phyloP scores from a whole-genome alignment of 2,888 invertebrate species.

The Deladenus siricidicola region DNA sequence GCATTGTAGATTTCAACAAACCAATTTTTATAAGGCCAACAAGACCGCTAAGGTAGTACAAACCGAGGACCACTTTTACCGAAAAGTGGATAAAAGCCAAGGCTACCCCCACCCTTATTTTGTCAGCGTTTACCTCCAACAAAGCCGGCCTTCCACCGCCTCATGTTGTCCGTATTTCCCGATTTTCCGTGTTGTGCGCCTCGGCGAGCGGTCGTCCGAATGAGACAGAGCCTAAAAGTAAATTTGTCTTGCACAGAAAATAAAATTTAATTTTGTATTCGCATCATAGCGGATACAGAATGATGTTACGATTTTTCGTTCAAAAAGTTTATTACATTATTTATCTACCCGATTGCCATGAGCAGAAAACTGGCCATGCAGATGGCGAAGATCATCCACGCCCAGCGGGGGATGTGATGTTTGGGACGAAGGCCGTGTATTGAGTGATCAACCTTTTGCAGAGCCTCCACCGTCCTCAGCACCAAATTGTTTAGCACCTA shows the following conservation, averaged over 20 bases:
- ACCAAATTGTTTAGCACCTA: slow-evolving; percentile 24
- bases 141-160: slow-evolving; percentile 33
- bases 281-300: too few relatives aligned
- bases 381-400: slow-evolving; percentile 26
- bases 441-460: slow-evolving; percentile 3
- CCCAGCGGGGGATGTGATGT: slow-evolving; percentile 30
- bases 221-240: slow-evolving; percentile 20
- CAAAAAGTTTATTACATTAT: neutral
- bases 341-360: slow-evolving; percentile 32
- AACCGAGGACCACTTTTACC: too few relatives aligned
- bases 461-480: slow-evolving; percentile 8
- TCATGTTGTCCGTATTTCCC: slow-evolving; percentile 1
- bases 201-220: slow-evolving; percentile 24
- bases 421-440: slow-evolving; percentile 20
- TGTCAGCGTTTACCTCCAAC: slow-evolving; percentile 38
- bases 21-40: too few relatives aligned
- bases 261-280: too few relatives aligned
- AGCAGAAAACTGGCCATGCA: slow-evolving; percentile 27
- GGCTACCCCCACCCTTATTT: slow-evolving; percentile 17
- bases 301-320: too few relatives aligned
- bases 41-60: too few relatives aligned
- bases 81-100: too few relatives aligned
- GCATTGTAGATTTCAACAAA: too few relatives aligned
- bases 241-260: neutral
- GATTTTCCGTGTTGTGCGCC: slow-evolving; percentile 18